phyloP scores from a whole-genome alignment of 1,140 invertebrate genomes.

The Drosophila kohkoa region DNA sequence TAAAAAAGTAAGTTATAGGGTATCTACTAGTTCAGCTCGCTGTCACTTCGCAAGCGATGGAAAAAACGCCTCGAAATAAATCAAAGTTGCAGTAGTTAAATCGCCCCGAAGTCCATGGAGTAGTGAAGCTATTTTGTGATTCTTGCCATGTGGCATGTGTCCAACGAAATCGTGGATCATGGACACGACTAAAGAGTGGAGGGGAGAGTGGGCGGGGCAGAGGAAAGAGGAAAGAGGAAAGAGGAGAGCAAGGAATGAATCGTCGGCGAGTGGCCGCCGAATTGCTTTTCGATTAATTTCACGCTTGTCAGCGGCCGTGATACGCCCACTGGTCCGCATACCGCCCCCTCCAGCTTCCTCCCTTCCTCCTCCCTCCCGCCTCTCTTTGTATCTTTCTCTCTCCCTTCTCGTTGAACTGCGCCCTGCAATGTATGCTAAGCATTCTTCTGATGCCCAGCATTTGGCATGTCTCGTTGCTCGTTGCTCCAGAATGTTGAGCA shows the following conservation, averaged over 20 bases:
- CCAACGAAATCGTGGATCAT: constrained; percentile 14
- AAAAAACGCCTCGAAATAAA: background rate
- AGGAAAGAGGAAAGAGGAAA: too few species aligned
- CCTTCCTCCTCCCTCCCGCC: background rate
- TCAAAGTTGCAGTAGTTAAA: constrained; percentile 2
- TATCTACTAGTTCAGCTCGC: too few species aligned
- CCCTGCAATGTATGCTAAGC: constrained; percentile 41
- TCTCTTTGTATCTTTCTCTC: background rate
- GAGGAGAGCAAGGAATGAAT: background rate
- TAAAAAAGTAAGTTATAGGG: too few species aligned
- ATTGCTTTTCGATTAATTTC: constrained; percentile 83
- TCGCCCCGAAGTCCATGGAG: background rate
- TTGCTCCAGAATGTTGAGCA: constrained; percentile 15
- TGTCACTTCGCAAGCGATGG: too few species aligned
- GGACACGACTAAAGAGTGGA: too few species aligned
- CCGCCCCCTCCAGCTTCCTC: background rate
- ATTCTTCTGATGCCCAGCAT: constrained; percentile 21
- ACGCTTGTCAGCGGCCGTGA: constrained; percentile 80
- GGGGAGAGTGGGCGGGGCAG: too few species aligned
- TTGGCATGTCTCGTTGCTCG: constrained; percentile 17
- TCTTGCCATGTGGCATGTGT: constrained; percentile 31
- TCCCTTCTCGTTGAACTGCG: background rate
- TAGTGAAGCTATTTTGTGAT: constrained; percentile 13
- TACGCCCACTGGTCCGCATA: constrained; percentile 63
- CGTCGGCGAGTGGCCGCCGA: constrained; percentile 51